A percentile compares a stretch with the other conserved stretches of the same genome.
phyloP scores from a whole-genome alignment of 2,113 vertebrate genomes.

The Nannospalax galili region DNA sequence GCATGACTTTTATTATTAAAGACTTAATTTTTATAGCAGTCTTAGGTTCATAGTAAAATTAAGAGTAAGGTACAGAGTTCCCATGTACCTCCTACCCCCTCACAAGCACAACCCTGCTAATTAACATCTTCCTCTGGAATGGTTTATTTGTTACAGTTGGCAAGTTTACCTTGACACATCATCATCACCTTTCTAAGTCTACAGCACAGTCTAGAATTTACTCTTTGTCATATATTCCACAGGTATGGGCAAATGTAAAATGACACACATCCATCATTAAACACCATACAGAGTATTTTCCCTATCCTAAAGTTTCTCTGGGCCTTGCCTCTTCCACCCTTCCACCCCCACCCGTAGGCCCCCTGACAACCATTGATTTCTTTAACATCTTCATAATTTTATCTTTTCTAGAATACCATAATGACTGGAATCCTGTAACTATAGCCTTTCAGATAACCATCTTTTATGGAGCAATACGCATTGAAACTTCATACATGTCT shows the following conservation, averaged over 20 bases:
- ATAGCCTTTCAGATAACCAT: background rate
- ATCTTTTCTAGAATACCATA: background rate
- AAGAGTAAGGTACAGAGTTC: background rate
- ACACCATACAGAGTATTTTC: background rate
- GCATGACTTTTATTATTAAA: background rate
- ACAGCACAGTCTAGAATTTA: background rate
- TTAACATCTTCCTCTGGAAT: background rate
- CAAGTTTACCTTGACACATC: fast-evolving
- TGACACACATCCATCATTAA: background rate
- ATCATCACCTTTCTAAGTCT: background rate
- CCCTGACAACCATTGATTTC: background rate
- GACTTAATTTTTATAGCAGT: background rate
- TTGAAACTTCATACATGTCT: background rate
- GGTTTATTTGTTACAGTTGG: background rate
- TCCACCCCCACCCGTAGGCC: too few relatives aligned
- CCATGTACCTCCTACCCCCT: fast-evolving
- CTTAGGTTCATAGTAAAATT: background rate
- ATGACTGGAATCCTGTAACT: background rate
- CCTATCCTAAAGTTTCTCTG: background rate
- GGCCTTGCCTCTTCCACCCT: background rate
- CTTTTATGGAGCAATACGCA: background rate
- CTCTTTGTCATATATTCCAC: too few relatives aligned
- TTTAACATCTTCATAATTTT: background rate
- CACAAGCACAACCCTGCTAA: background rate
- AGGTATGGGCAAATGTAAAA: background rate